Base-by-base conservation (phyloP, 2,888 invertebrate genomes). In the Nemotelus nigrinus region DNA sequence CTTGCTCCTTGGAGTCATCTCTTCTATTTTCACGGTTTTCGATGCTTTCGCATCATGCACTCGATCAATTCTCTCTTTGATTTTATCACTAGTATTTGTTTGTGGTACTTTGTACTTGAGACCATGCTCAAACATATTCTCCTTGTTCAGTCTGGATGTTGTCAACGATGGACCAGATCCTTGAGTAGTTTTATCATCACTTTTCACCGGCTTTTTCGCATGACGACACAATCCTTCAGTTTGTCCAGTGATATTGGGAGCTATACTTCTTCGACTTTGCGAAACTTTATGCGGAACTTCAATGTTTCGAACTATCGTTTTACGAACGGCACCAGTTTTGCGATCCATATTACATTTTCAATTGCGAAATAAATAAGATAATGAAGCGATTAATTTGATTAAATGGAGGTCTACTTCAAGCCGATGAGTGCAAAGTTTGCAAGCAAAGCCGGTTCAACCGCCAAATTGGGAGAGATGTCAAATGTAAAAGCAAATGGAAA, bases 61-160 rank as follows among this genome's bases (percentile, higher is more conserved):
- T 8, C 77, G 55, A 0, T 81, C 78, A 1, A 84, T 79, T 80
- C 83, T 81, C 0, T 80, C 77, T 6, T 80, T 80, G 43, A 80
- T 78, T 8, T 82, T 81, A 2, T 84, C 60, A 44, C 80, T 77
- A 3, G 84, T 82, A 70, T 85, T 85, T 10, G 82, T 78, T 65
- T 82, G 80, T 2, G 85, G 84, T 2, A 77, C 48, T 3, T 82
- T 80, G 48, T 81, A 81, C 44, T 81, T 80, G 3, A 75, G 53
- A 25, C 48, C 47, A 8, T 74, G 74, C 10, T 74, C 44, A 48
- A 65, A 65, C 8, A 68, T 57, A 8, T 53, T 77, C 65, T 47
- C 55, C 44, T 25, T 71, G 0, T 68, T 25, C 25, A 58, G 63
- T 53, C 71, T 64, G 2, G 65, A 53, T 50, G 63, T 58, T 2